A percentile compares a stretch with the other conserved stretches of the same genome.
Conservation (phyloP, 1,140 invertebrate species). For the Rhopalosiphum padi region DNA sequence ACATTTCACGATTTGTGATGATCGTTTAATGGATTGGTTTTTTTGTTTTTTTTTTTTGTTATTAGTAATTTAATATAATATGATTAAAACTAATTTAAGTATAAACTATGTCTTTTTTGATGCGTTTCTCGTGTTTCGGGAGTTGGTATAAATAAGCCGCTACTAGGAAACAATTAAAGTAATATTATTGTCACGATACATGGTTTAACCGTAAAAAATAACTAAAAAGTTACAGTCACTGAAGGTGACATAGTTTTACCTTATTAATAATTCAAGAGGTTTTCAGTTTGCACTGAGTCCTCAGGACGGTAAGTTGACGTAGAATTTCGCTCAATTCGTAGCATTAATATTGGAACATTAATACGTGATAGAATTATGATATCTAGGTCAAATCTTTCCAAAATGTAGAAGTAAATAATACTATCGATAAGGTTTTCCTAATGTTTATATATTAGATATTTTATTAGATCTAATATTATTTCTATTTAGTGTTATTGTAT, state of each 20-base stretch:
- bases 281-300: not conserved
- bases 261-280: constrained; percentile 51
- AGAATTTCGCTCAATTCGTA: not conserved
- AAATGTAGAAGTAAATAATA: not conserved
- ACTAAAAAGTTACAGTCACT: not conserved
- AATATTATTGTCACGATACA: not conserved
- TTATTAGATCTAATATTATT: not conserved
- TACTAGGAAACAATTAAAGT: not conserved
- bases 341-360: not conserved
- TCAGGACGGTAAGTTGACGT: not conserved
- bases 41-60: too few species aligned
- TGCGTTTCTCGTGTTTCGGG: not conserved
- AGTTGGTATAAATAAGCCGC: not conserved
- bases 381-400: not conserved
- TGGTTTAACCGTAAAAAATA: not conserved
- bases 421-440: not conserved
- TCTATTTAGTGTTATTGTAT: too few species aligned
- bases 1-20: too few species aligned
- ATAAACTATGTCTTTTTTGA: not conserved
- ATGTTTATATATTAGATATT: not conserved
- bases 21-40: too few species aligned
- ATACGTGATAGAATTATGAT: not conserved
- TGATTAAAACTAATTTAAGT: not conserved
- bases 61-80: too few species aligned
- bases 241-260: constrained; percentile 33